Evolutionary conservation across 2,113 vertebrate species (phyloP).

Genomic region (Sinocyclocheilus rhinocerous): DNA sequence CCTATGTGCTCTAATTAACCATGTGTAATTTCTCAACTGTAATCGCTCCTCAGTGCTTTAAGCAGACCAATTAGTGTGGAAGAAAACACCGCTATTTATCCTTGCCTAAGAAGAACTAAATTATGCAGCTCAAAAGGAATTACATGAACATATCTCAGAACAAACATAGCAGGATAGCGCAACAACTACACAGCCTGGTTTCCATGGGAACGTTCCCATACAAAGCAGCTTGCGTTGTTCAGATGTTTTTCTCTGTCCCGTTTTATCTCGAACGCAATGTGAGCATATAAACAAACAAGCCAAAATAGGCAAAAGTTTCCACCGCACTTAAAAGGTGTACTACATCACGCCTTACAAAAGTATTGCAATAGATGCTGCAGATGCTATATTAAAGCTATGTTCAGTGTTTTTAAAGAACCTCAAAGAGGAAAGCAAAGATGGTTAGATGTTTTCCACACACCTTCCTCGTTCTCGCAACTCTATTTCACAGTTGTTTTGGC

Average conservation of each 20-base stretch:
- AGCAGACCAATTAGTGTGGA: conserved; percentile 1
- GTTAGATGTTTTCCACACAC: conserved; percentile 7
- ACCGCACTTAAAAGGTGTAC: background rate
- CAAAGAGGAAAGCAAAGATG: conserved; percentile 4
- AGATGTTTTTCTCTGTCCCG: background rate
- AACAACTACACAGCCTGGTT: conserved; percentile 35
- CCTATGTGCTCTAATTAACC: conserved; percentile 20
- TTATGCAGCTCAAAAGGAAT: conserved; percentile 5
- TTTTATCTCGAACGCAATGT: background rate
- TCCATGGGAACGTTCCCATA: conserved; percentile 22
- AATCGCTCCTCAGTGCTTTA: conserved; percentile 1
- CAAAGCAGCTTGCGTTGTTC: conserved; percentile 9
- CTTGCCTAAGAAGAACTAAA: background rate
- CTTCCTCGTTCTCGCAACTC: background rate
- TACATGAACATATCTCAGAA: background rate
- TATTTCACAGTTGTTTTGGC: conserved; percentile 45
- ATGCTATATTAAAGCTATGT: background rate
- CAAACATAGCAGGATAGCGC: conserved; percentile 13
- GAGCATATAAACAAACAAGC: conserved; percentile 12
- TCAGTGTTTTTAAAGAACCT: background rate
- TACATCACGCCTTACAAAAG: background rate
- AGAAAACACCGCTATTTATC: conserved; percentile 1
- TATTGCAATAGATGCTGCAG: background rate
- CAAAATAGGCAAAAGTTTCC: conserved; percentile 9
- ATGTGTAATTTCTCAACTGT: conserved; percentile 21